Evolutionary conservation across 2,888 invertebrate genomes (phyloP).

Genomic region (Ophion slaviceki): DNA sequence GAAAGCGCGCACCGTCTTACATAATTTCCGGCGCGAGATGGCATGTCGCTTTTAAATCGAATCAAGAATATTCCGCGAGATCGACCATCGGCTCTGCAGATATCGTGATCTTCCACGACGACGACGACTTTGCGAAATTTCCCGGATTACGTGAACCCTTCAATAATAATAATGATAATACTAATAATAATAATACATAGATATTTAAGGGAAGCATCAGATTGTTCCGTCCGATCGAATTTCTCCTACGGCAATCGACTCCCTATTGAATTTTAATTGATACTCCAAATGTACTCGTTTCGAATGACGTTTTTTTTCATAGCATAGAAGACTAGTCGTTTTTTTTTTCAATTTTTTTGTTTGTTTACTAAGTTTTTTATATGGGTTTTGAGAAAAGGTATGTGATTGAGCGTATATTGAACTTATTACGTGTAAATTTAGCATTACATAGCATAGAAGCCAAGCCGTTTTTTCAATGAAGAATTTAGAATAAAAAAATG

Average conservation of each 20-base stretch:
- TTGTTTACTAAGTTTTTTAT: too few relatives aligned
- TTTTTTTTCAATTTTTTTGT: too few relatives aligned
- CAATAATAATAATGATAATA: slow-evolving; percentile 67
- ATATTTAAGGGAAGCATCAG: slow-evolving; percentile 33
- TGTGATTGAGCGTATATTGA: too few relatives aligned
- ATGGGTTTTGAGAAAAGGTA: too few relatives aligned
- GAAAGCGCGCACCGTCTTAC: slow-evolving; percentile 77
- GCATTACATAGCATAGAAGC: too few relatives aligned
- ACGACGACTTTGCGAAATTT: slow-evolving; percentile 35
- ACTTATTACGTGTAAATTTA: too few relatives aligned
- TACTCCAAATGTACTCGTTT: too few relatives aligned
- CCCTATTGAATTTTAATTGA: background rate
- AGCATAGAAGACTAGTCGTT: too few relatives aligned
- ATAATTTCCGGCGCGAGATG: slow-evolving; percentile 84
- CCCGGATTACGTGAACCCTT: slow-evolving; percentile 62
- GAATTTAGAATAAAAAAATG: too few relatives aligned
- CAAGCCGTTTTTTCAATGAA: too few relatives aligned
- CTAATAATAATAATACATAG: too few relatives aligned
- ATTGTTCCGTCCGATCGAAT: slow-evolving; percentile 62
- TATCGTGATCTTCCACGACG: slow-evolving; percentile 7
- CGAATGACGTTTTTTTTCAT: too few relatives aligned
- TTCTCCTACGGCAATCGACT: background rate
- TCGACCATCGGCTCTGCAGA: slow-evolving; percentile 71
- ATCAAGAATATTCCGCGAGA: slow-evolving; percentile 82
- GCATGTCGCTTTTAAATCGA: slow-evolving; percentile 83